Evolutionary conservation across 2,797 vertebrate species (phyloP), one percentile per base, ranked within the genome.

Genomic region (Epinephelus coioides): DNA sequence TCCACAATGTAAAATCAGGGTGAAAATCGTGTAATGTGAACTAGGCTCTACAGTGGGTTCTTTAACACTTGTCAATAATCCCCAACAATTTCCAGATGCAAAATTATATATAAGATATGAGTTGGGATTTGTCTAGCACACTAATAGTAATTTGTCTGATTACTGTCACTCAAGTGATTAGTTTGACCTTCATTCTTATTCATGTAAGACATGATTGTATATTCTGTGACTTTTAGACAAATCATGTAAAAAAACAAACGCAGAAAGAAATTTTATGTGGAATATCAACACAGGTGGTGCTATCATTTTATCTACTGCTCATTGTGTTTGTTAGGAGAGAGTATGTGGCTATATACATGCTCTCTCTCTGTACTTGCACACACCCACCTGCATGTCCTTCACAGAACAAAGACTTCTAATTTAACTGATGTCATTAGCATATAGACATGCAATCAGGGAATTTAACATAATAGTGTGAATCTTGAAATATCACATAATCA

Each of bases 321-420:
- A 46, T 14, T 67, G 23, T 65, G 18, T 67, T 60, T 69, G 8
- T 50, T 2, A 43, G 11, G 40, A 43, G 9, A 43, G 40, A 43
- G 40, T 11, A 43, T 43, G 34, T 34, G 34, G 7, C 34, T 10
- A 65, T 43, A n/a, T 64, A 61, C 38, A 66, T 74, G 25, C 34
- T 11, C 27, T 34, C 34, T 38, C 43, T 38, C 25, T 23, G 25
- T 51, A 76, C 25, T 18, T 2, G 3, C 54, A 61, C 47, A 62
- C 60, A 78, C 43, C 5, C 53, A 82, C 61, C 67, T 78, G 72
- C 30, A 60, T 83, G 82, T 71, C 86, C 76, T 90, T 84, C 84
- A 88, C 81, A 81, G 70, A 85, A 78, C 59, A 85, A 44, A 71
- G 72, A 47, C 40, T 74, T 27, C 30, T 65, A 64, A 75, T 76